Evolutionary conservation across 2,113 vertebrate species (phyloP).

Genomic region (Poeciliopsis occidentalis): DNA sequence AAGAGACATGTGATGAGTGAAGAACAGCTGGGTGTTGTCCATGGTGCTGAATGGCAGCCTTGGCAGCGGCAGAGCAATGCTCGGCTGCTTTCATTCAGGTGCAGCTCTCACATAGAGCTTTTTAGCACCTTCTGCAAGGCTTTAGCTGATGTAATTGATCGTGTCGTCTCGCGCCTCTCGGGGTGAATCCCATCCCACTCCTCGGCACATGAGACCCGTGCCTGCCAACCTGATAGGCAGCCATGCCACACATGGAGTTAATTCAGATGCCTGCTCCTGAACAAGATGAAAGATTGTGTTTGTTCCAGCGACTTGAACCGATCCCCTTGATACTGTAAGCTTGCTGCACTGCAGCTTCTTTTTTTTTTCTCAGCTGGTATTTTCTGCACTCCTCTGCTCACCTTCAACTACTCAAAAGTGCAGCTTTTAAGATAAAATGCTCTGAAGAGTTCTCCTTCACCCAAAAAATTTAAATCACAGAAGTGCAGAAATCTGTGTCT

Average conservation of each 20-base stretch:
- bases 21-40: constrained; percentile 21
- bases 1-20: background rate
- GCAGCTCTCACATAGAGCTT: constrained; percentile 20
- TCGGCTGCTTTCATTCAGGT: constrained; percentile 41
- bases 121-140: constrained; percentile 36
- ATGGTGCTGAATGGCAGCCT: constrained; percentile 24
- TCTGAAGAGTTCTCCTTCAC: constrained; percentile 13
- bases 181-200: constrained; percentile 37
- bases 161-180: constrained; percentile 51
- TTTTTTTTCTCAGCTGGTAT: constrained; percentile 1
- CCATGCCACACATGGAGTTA: constrained; percentile 38
- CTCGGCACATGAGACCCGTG: constrained; percentile 21
- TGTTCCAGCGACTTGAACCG: constrained; percentile 48
- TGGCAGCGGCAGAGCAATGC: constrained; percentile 1
- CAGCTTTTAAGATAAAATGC: constrained; percentile 40
- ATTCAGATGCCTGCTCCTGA: constrained; percentile 57
- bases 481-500: background rate
- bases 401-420: constrained; percentile 28
- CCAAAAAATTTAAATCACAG: background rate
- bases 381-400: constrained; percentile 21
- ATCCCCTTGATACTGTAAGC: constrained; percentile 34
- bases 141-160: constrained; percentile 63
- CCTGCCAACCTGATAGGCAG: constrained; percentile 39
- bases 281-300: constrained; percentile 63
- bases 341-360: constrained; percentile 35